Evolutionary conservation across 1,140 invertebrate genomes (phyloP), one percentile per base, ranked within the genome.

Genomic region (Prorops nasuta): DNA sequence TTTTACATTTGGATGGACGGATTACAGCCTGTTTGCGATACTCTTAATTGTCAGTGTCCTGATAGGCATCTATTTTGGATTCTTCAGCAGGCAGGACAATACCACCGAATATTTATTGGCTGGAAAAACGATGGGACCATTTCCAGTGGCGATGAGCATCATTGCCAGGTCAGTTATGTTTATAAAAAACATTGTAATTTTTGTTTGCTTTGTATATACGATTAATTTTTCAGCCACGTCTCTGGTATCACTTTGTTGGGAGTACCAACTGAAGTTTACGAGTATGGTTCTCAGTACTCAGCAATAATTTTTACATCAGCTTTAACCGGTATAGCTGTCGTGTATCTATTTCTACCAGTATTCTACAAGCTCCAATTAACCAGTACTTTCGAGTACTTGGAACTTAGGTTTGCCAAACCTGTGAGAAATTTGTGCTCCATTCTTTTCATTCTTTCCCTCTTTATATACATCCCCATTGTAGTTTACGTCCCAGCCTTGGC

Each of bases 21-120:
- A 90, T 69, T 89, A 88, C 70, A 51, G 79, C 0, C 80, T 89
- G 12, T 89, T 90, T 61, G 80, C 76, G 0, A 61, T 68, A 6
- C 84, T 90, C 82, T 72, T 91, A 40, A 63, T 82, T 0, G 57
- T 86, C 1, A 91, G 88, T 3, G 76, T 87, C 0, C 72, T 84
- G 2, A 90, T 92, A 49, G 90, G 90, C 1, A 72, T 91, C 1
- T 91, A 89, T 74, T 91, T 90, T 73, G 90, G 85, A 1, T 89
- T 86, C 62, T 87, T 86, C 61, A 85, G 86, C 6, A 88, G 88
- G 58, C 87, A 90, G 63, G 85, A 89, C 49, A 87, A 83, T 0
- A 85, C 84, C 0, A 74, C 83, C 0, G 88, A 92, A 54, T 92
- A 91, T 64, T 76, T 93, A 6, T 83, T 91, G 80, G 90, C 87